Conservation (phyloP, 1,140 invertebrate genomes). For the Rhagoletis pomonella region DNA sequence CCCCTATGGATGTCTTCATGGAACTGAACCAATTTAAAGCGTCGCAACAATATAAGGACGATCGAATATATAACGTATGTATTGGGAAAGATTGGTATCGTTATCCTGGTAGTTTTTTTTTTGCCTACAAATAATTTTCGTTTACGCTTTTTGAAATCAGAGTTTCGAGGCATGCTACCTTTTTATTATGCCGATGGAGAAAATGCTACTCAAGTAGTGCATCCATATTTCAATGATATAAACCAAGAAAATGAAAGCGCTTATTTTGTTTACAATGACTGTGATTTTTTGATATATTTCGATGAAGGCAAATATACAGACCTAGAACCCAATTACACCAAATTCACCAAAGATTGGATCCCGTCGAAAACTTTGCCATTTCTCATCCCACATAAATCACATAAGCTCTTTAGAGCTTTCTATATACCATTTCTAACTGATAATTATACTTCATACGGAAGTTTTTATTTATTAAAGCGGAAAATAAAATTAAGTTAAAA, state of each 20-base stretch:
- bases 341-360: constrained; percentile 83
- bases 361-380: constrained; percentile 84
- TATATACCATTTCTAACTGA: constrained; percentile 90
- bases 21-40: constrained; percentile 79
- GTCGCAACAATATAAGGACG: constrained; percentile 71
- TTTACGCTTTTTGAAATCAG: constrained; percentile 91
- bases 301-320: constrained; percentile 82
- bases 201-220: constrained; percentile 88
- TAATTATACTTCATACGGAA: constrained; percentile 82
- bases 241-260: constrained; percentile 90
- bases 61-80: constrained; percentile 86
- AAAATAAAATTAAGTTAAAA: constrained; percentile 61
- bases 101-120: constrained; percentile 96
- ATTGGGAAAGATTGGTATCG: constrained; percentile 99
- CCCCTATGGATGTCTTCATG: constrained; percentile 91
- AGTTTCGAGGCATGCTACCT: constrained; percentile 94
- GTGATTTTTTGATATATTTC: constrained; percentile 92
- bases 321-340: constrained; percentile 89
- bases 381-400: constrained; percentile 86
- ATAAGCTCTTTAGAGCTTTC: constrained; percentile 88
- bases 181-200: constrained; percentile 79
- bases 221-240: constrained; percentile 93
- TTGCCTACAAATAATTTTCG: constrained; percentile 86
- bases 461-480: constrained; percentile 88
- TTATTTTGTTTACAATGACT: constrained; percentile 83